A percentile compares a stretch with the other conserved stretches of the same genome.
These are phyloP conservation scores for Anseranas semipalmata DNA, from an alignment of 2,113 vertebrate genomes.

Conservation along the genomic window DNA sequence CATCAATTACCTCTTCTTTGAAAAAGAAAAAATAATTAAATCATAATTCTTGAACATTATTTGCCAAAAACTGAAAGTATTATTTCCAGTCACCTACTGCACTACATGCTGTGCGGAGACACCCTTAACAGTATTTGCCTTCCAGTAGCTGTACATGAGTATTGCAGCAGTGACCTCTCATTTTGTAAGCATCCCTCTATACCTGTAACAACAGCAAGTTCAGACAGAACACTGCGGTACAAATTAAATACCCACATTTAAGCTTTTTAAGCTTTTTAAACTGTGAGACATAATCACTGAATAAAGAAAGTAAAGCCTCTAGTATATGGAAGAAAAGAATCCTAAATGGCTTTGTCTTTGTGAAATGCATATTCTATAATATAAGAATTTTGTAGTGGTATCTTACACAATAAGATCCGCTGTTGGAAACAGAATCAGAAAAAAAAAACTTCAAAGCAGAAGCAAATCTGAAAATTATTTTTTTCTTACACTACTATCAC, in stretches of 20 bases:
- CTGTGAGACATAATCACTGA: not conserved
- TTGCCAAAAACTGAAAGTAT: slow-evolving; percentile 58
- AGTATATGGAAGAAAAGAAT: not conserved
- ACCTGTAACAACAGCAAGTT: not conserved
- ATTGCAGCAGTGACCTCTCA: not conserved
- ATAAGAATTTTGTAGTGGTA: not conserved
- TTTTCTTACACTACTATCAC: not conserved
- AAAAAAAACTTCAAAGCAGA: not conserved
- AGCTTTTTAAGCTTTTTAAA: not conserved
- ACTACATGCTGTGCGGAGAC: not conserved
- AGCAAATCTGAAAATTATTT: not conserved
- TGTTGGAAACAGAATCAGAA: not conserved
- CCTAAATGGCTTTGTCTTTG: not conserved
- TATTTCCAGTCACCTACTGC: not conserved
- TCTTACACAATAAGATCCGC: not conserved
- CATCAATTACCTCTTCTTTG: slow-evolving; percentile 52
- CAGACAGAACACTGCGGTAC: not conserved
- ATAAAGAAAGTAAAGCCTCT: slow-evolving; percentile 7
- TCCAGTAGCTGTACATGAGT: not conserved
- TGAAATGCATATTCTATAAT: not conserved
- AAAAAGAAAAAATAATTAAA: slow-evolving; percentile 64
- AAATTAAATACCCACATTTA: not conserved
- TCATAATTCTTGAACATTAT: slow-evolving; percentile 57
- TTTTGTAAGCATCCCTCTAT: not conserved
- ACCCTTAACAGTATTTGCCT: not conserved